phyloP scores from a whole-genome alignment of 2,888 invertebrate genomes.

The Amphipyra berbera region DNA sequence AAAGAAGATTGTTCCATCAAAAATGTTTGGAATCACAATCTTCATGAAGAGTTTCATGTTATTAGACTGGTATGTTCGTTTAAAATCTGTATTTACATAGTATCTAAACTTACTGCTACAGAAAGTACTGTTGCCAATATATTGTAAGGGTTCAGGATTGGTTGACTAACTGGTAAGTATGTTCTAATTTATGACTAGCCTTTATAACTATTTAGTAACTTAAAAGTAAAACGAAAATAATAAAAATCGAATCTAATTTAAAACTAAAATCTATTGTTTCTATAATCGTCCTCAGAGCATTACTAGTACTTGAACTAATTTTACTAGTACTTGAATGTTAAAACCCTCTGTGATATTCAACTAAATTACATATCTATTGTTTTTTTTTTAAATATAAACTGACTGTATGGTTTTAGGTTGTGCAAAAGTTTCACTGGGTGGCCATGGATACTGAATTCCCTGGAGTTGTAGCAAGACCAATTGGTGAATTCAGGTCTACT shows the following conservation, averaged over 20 bases:
- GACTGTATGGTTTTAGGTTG: slow-evolving; percentile 84
- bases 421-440: slow-evolving; percentile 95
- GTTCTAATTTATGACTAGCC: too few species aligned
- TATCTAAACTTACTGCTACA: neutral
- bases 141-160: too few species aligned
- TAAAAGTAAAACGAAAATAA: neutral
- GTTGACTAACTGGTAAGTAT: too few species aligned
- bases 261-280: too few species aligned
- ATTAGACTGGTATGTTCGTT: slow-evolving; percentile 94
- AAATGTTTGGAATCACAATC: slow-evolving; percentile 99
- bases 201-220: neutral
- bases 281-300: too few species aligned
- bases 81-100: neutral
- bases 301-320: too few species aligned
- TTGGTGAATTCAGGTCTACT: slow-evolving; percentile 97
- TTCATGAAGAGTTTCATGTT: slow-evolving; percentile 98
- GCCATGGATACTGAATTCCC: slow-evolving; percentile 99
- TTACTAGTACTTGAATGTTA: too few species aligned
- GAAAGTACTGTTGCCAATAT: neutral
- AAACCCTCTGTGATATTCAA: too few species aligned
- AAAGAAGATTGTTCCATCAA: slow-evolving; percentile 98
- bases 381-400: neutral
- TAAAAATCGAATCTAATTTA: too few species aligned
- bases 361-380: too few species aligned
- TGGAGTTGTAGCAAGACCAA: slow-evolving; percentile 98